Base-by-base conservation (phyloP, 2,888 invertebrate genomes). In the Philonicus albiceps region DNA sequence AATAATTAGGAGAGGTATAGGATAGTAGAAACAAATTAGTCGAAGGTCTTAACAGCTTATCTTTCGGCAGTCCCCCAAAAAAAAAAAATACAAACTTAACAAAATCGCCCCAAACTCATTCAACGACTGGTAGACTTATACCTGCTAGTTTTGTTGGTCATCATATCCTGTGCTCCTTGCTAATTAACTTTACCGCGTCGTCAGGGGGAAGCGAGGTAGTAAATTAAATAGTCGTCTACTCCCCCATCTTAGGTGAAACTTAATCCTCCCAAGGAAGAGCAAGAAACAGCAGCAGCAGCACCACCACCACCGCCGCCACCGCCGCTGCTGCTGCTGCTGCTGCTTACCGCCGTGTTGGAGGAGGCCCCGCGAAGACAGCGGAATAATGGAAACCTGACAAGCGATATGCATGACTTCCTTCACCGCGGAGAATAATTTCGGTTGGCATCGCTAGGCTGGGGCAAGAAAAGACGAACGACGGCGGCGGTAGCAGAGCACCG, bases 391-490 rank as follows among this genome's bases (percentile, higher is more conserved):
- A 87, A 86, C 86, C 86, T 78, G 87, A 87, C 85, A 80, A 86
- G 85, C 72, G 87, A 74, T 78, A 87, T 86, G 87, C 87, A 87
- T 87, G 87, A 87, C 84, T 87, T 87, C 86, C 85, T 87, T 49
- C 86, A 85, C 85, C 86, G 86, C 80, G 30, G 73, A 85, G 86
- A 84, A 78, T 78, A 55, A 72, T 86, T 55, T 76, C 31, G 81
- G 81, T 81, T 49, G 64, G 81, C 19, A 81, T 31, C 43, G 55
- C 22, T 27, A 78, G 37, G 43, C 34, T 19, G 37, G 40, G 53
- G 37, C n/a, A 78, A 78, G 53, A 30, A 27, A 49, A 81, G 55
- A 81, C 74, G 27, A 3, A 11, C 30, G 37, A 37, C 11, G 8
- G 53, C 19, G 53, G 53, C 19, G 37, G 37, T 11, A 37, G 11